Evolutionary conservation across 2,888 invertebrate species (phyloP), one percentile per base, ranked within the genome.

Genomic region (Chrysina gloriosa): DNA sequence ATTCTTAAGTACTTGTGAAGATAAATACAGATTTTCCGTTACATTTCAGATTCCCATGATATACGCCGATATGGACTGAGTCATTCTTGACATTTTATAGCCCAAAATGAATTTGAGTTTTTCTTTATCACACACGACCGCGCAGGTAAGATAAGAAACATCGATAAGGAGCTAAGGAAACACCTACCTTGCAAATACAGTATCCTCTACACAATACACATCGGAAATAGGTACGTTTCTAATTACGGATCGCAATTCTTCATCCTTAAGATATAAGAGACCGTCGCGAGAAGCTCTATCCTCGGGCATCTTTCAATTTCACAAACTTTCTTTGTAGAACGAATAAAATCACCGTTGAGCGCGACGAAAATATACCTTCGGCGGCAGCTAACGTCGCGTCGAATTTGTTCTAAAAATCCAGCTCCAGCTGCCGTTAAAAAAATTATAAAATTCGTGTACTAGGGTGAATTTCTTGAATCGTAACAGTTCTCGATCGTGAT

Each of bases 141-240:
- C 47, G 19, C 36, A 52, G 6, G 31, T 56, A 19, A 39, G 56
- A 56, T 39, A 39, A 52, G 16, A 14, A 3, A 25, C 14, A 52
- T 52, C 9, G 9, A 9, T 16, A 31, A 16, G 25, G 34, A n/a
- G n/a, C 45, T 21, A 56, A 58, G 48, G 11, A 48, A 63, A 27
- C 52, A 79, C 86, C 85, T 86, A 92, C 93, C 93, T 92, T 87
- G 92, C 93, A 86, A 93, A 92, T 80, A 92, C 92, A 79, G 91
- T 91, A 84, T 92, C 91, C 84, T 93, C 92, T 78, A 93, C 91
- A 83, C 91, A 89, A 84, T 92, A 93, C 74, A 91, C 88, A 77
- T 90, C 89, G 77, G 90, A 88, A 84, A 93, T 92, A 77, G 91
- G 89, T 81, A 90, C 89, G 81, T 89, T 87, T 77, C 90, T 89